A percentile compares a stretch with the other conserved stretches of the same genome.
Evolutionary conservation across 1,140 invertebrate species (phyloP).

Genomic region (Triops cancriformis): DNA sequence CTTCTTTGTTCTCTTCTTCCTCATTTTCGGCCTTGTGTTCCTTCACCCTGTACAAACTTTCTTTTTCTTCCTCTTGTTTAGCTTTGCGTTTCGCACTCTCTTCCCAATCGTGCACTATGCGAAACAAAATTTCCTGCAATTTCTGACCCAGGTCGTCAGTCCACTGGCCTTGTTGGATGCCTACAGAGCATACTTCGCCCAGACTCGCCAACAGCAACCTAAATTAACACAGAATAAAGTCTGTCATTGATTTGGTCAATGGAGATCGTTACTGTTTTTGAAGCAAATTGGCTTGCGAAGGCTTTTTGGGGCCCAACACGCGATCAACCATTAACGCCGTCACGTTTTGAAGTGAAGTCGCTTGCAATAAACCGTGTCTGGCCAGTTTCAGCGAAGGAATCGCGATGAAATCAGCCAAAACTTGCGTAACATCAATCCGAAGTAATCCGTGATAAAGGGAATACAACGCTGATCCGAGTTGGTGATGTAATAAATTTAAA

Average conservation of each 20-base stretch:
- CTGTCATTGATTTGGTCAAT: not conserved
- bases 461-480: not conserved
- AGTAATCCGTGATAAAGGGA: not conserved
- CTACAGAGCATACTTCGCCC: not conserved
- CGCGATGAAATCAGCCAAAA: not conserved
- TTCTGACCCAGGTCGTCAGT: not conserved
- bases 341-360: not conserved
- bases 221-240: not conserved
- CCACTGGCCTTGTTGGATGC: not conserved
- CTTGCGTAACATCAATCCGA: not conserved
- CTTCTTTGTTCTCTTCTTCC: slow-evolving; percentile 15
- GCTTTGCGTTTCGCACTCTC: slow-evolving; percentile 59
- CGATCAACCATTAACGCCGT: not conserved
- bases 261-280: not conserved
- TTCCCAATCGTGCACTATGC: slow-evolving; percentile 15
- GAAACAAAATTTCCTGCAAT: slow-evolving; percentile 1
- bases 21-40: slow-evolving; percentile 15
- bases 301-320: not conserved
- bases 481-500: not conserved
- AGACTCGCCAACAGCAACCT: not conserved
- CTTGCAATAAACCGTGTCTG: not conserved
- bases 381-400: not conserved
- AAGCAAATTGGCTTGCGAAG: not conserved
- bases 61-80: slow-evolving; percentile 59
- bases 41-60: slow-evolving; percentile 55